A percentile compares a stretch with the other conserved stretches of the same genome.
phyloP scores from a whole-genome alignment of 2,888 invertebrate species.

The Melanchra persicariae region DNA sequence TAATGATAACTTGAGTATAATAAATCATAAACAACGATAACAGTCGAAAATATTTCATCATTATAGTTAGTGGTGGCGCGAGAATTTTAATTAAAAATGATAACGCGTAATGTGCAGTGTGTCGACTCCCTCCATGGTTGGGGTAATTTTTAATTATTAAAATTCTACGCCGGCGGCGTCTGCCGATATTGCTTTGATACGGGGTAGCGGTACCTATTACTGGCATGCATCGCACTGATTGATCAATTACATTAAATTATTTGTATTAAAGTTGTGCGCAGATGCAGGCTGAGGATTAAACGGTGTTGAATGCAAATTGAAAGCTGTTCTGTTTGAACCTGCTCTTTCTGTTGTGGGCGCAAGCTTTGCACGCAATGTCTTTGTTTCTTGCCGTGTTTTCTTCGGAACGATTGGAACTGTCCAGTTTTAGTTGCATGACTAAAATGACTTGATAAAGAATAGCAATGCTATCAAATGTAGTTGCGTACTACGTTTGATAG shows the following conservation, averaged over 20 bases:
- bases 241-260: slow-evolving; percentile 63
- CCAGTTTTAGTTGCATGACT: neutral
- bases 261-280: slow-evolving; percentile 48
- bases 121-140: slow-evolving; percentile 78
- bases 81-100: slow-evolving; percentile 88
- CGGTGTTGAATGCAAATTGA: slow-evolving; percentile 46
- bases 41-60: slow-evolving; percentile 71
- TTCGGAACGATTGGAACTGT: neutral
- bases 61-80: slow-evolving; percentile 74
- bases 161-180: slow-evolving; percentile 86
- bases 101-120: slow-evolving; percentile 86
- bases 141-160: slow-evolving; percentile 91
- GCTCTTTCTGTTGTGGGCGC: slow-evolving; percentile 42
- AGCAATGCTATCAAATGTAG: neutral
- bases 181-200: slow-evolving; percentile 86
- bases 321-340: slow-evolving; percentile 38
- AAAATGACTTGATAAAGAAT: no score
- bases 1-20: slow-evolving; percentile 25
- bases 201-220: slow-evolving; percentile 74
- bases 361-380: slow-evolving; percentile 40
- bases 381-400: slow-evolving; percentile 2
- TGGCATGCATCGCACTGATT: slow-evolving; percentile 67
- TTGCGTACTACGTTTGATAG: no score
- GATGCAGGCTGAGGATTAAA: slow-evolving; percentile 43
- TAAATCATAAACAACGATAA: slow-evolving; percentile 59